Percentiles rank a stretch among this genome's conserved stretches.
Conservation (phyloP, 2,797 vertebrate genomes). For the Bryconaethiops microstoma region DNA sequence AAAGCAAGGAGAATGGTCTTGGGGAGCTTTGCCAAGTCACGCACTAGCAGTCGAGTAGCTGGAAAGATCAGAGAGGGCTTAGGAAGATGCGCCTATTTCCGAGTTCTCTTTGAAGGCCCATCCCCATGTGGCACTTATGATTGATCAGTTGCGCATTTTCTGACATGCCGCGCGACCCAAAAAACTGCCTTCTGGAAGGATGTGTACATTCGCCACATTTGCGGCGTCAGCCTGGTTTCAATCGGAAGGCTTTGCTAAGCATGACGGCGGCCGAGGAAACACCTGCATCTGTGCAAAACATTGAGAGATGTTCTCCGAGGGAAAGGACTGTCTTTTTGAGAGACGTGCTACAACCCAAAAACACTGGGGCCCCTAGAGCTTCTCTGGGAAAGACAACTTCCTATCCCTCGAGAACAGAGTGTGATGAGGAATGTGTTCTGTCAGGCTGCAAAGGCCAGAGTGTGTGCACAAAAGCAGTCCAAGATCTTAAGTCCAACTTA, state of each 20-base stretch:
- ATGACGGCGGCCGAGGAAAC: constrained; percentile 44
- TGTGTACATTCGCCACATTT: constrained; percentile 37
- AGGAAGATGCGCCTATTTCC: constrained; percentile 1
- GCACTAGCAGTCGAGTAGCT: background rate
- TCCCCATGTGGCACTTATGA: constrained; percentile 40
- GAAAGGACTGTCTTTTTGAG: constrained; percentile 47
- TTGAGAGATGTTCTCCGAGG: constrained; percentile 39
- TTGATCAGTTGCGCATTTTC: constrained; percentile 11
- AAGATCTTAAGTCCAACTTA: constrained; percentile 52
- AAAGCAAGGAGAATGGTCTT: constrained; percentile 29
- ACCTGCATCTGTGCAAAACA: constrained; percentile 60
- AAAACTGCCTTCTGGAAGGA: constrained; percentile 4
- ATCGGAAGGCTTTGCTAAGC: constrained; percentile 48
- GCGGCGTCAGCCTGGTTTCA: constrained; percentile 43
- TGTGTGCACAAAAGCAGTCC: constrained; percentile 49
- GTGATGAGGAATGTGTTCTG: constrained; percentile 54
- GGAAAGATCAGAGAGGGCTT: constrained; percentile 11
- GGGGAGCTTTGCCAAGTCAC: constrained; percentile 28
- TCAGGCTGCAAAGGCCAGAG: constrained; percentile 54
- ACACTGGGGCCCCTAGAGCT: constrained; percentile 41
- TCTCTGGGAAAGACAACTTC: constrained; percentile 45
- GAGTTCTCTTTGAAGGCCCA: constrained; percentile 56
- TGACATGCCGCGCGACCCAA: constrained; percentile 19
- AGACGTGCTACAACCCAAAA: constrained; percentile 34
- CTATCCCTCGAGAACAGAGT: constrained; percentile 42